Conservation (phyloP, 2,113 vertebrate species). For the Halcyon malimbica region DNA sequence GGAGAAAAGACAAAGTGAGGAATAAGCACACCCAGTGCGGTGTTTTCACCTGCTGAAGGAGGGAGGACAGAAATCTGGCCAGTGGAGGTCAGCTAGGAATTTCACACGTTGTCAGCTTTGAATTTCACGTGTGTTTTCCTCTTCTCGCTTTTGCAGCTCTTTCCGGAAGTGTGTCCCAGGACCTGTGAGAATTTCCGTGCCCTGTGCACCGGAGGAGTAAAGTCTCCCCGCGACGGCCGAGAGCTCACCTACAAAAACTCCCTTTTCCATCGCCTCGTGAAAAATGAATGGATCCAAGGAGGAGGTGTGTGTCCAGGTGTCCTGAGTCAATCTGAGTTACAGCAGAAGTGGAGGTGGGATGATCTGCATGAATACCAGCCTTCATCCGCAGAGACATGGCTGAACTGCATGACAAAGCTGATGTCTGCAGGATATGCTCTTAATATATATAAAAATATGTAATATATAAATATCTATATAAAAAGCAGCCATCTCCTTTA, state of each 20-base stretch:
- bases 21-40: fast-evolving
- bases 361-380: background rate
- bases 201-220: conserved; percentile 82
- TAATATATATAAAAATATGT: background rate
- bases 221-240: conserved; percentile 56
- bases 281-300: conserved; percentile 89
- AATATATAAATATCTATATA: background rate
- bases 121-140: background rate
- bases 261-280: conserved; percentile 86
- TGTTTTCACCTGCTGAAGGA: background rate
- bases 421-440: background rate
- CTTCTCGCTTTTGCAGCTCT: conserved; percentile 77
- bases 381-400: background rate
- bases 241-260: conserved; percentile 82
- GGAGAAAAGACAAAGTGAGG: background rate
- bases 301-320: conserved; percentile 78
- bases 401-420: background rate
- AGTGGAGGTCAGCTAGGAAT: background rate
- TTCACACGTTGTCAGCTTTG: background rate
- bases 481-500: background rate
- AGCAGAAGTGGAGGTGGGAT: background rate
- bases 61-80: background rate
- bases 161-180: conserved; percentile 86
- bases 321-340: background rate
- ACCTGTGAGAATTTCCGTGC: conserved; percentile 87